Percentiles rank a stretch among this genome's conserved stretches.
These are phyloP conservation scores for Drosophila mimetica DNA, from an alignment of 2,888 invertebrate genomes.

Conservation along the genomic window DNA sequence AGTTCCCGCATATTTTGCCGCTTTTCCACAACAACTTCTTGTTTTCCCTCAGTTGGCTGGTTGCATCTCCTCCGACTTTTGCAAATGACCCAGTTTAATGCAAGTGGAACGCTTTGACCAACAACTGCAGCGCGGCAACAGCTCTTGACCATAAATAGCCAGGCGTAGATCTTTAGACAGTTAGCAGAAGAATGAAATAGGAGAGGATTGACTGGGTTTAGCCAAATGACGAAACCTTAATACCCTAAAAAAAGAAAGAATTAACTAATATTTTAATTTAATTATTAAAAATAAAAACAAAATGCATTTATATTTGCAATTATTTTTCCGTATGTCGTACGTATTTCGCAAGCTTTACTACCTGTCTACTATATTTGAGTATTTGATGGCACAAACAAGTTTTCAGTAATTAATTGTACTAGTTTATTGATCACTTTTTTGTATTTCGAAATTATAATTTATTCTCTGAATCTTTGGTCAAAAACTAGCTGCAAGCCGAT, in stretches of 20 bases:
- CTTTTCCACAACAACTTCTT: slow-evolving; percentile 6
- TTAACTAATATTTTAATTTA: too few relatives aligned
- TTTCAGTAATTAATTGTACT: background rate
- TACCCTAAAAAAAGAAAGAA: background rate
- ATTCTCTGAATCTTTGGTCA: background rate
- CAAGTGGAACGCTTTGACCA: slow-evolving; percentile 82
- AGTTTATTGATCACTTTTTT: background rate
- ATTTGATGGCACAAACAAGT: background rate
- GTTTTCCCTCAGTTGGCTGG: slow-evolving; percentile 11
- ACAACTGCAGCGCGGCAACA: slow-evolving; percentile 53
- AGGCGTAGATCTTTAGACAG: slow-evolving; percentile 56
- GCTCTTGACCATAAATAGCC: slow-evolving; percentile 68
- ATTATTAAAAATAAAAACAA: background rate
- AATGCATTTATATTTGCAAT: background rate
- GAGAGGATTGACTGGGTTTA: background rate
- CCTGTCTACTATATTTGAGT: background rate
- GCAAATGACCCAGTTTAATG: slow-evolving; percentile 80
- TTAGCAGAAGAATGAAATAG: slow-evolving; percentile 5
- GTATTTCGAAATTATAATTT: background rate
- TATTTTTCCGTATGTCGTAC: background rate
- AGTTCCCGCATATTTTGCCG: slow-evolving; percentile 3
- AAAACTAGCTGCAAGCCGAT: slow-evolving; percentile 1
- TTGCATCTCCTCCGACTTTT: slow-evolving; percentile 29
- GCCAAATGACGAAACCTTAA: background rate
- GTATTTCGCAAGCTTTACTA: background rate